A percentile compares a stretch with the other conserved stretches of the same genome.
Conservation (phyloP, 2,797 vertebrate species). For the Rhabdomys pumilio region DNA sequence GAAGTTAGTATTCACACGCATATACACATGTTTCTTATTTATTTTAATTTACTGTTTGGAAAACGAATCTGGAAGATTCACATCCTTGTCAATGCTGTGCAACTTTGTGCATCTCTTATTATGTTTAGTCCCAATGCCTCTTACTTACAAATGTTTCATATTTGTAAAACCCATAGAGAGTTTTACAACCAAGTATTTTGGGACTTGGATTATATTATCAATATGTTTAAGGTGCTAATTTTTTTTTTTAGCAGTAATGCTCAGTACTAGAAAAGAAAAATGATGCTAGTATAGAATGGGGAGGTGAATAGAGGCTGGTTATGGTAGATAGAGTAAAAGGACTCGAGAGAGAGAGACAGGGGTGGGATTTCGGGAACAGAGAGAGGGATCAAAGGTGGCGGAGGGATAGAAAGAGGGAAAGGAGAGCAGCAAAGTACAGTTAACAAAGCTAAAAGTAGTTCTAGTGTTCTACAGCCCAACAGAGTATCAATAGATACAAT, state of each 20-base stretch:
- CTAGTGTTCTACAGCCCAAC: background rate
- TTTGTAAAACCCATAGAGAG: background rate
- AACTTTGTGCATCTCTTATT: background rate
- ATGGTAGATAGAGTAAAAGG: background rate
- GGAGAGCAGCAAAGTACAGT: background rate
- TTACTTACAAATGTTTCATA: background rate
- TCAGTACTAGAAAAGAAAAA: background rate
- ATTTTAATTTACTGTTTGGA: background rate
- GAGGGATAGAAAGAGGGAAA: background rate
- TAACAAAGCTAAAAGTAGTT: background rate
- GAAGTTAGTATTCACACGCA: background rate
- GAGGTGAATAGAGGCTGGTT: background rate
- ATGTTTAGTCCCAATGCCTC: background rate
- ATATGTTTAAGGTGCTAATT: background rate
- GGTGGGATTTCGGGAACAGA: background rate
- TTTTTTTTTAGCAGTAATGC: background rate
- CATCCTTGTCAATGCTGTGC: background rate
- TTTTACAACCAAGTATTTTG: background rate
- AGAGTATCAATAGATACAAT: no score
- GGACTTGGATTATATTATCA: background rate
- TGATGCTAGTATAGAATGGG: background rate
- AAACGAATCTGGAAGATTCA: background rate
- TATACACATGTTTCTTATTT: background rate
- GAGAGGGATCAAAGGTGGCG: background rate
- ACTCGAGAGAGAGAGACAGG: background rate